Evolutionary conservation across 2,113 vertebrate species (phyloP).

Genomic region (Piaya cayana): DNA sequence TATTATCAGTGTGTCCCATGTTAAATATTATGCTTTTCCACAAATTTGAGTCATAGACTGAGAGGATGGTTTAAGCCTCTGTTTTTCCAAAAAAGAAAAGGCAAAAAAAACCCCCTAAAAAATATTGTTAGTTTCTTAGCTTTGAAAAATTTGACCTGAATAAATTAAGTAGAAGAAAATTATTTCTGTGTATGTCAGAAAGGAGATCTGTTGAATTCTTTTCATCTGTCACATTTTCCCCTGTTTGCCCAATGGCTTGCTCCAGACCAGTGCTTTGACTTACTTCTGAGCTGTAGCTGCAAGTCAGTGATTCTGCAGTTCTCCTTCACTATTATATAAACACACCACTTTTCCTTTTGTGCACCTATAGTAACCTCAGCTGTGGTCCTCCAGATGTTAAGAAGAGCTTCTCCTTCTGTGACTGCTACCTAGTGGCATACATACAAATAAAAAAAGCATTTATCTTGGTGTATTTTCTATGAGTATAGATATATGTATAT

Average conservation of each 20-base stretch:
- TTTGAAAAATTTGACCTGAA: background rate
- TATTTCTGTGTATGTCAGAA: background rate
- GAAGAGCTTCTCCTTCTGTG: background rate
- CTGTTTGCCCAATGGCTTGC: background rate
- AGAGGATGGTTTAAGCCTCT: background rate
- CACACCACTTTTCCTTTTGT: background rate
- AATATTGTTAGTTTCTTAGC: background rate
- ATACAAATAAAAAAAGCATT: background rate
- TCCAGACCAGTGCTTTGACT: background rate
- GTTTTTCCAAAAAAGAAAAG: background rate
- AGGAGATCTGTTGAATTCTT: background rate
- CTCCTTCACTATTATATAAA: background rate
- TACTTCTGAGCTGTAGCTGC: background rate
- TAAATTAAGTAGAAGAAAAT: background rate
- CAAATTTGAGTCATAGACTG: background rate
- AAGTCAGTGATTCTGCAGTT: background rate
- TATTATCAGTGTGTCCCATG: background rate
- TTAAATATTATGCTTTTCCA: background rate
- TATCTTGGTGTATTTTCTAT: background rate
- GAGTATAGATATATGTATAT: background rate
- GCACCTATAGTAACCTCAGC: background rate
- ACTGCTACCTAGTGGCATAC: background rate
- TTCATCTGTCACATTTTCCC: background rate
- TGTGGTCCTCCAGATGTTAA: background rate
- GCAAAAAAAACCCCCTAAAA: background rate